These are phyloP conservation scores for Cepaea hortensis DNA, from an alignment of 2,888 invertebrate species.

Conservation along the genomic window DNA sequence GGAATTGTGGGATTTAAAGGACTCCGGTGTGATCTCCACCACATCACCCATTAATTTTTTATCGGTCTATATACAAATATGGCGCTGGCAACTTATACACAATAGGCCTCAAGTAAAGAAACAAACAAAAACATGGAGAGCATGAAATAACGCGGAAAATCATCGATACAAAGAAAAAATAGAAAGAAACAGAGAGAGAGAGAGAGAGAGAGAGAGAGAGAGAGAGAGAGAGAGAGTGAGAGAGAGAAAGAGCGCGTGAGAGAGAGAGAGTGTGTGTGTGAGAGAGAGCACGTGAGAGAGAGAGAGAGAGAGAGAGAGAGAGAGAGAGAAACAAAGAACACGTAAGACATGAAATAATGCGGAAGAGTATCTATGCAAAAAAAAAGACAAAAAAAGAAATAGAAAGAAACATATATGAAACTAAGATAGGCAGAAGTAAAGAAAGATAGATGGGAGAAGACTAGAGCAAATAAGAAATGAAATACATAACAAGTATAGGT, in stretches of 20 bases:
- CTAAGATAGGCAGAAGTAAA: background rate
- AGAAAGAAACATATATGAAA: background rate
- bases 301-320: background rate
- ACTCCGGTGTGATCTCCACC: too few relatives aligned
- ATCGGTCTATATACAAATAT: too few relatives aligned
- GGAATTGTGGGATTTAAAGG: too few relatives aligned
- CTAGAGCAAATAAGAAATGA: background rate
- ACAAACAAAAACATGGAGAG: too few relatives aligned
- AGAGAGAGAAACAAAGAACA: background rate
- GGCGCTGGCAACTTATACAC: too few relatives aligned
- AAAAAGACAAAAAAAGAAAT: background rate
- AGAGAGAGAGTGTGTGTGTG: background rate
- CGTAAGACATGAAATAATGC: background rate
- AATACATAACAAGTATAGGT: background rate
- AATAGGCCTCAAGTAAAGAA: too few relatives aligned
- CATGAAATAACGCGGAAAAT: too few relatives aligned
- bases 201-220: background rate
- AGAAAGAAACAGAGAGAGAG: background rate
- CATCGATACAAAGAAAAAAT: background rate
- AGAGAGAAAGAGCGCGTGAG: background rate
- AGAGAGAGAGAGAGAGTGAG: too few relatives aligned
- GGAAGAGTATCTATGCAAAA: background rate
- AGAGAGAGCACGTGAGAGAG: background rate
- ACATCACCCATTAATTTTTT: too few relatives aligned
- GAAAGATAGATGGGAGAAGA: background rate